Evolutionary conservation across 2,888 invertebrate species (phyloP).

Genomic region (Lithophane semibrunnea): DNA sequence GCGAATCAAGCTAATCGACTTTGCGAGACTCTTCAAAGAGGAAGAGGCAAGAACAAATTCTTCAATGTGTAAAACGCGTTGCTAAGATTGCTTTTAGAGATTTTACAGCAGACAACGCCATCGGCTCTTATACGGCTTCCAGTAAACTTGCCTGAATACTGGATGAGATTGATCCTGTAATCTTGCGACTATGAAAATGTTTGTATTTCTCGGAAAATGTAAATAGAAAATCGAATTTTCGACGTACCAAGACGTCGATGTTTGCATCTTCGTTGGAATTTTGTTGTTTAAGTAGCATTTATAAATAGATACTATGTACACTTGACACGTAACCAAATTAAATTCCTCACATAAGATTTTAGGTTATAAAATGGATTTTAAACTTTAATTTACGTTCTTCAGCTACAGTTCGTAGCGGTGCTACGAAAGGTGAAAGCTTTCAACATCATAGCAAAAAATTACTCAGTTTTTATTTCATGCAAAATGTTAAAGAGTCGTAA

Average conservation of each 20-base stretch:
- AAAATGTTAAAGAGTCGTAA: conserved; percentile 27
- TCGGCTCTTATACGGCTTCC: conserved; percentile 30
- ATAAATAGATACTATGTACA: background rate
- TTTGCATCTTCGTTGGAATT: conserved; percentile 10
- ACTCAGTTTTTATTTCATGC: conserved; percentile 8
- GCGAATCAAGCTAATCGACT: conserved; percentile 64
- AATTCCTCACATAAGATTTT: too few species aligned
- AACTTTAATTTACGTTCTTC: background rate
- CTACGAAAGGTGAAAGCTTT: conserved; percentile 18
- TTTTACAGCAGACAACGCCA: conserved; percentile 57
- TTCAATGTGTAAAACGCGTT: conserved; percentile 65
- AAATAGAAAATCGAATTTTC: conserved; percentile 41
- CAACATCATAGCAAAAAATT: background rate
- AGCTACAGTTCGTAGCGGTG: background rate
- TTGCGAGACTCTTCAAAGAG: conserved; percentile 61
- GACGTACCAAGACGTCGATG: conserved; percentile 14
- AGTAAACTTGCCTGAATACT: conserved; percentile 52
- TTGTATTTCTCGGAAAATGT: conserved; percentile 46
- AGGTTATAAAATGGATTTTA: background rate
- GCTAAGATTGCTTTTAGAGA: conserved; percentile 66
- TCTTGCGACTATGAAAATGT: conserved; percentile 57
- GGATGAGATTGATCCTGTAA: conserved; percentile 53
- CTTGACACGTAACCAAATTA: conserved; percentile 7
- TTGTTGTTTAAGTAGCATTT: conserved; percentile 30
- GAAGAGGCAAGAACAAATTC: conserved; percentile 42